Conservation (phyloP, 2,888 invertebrate species). For the Zaprionus bogoriensis region DNA sequence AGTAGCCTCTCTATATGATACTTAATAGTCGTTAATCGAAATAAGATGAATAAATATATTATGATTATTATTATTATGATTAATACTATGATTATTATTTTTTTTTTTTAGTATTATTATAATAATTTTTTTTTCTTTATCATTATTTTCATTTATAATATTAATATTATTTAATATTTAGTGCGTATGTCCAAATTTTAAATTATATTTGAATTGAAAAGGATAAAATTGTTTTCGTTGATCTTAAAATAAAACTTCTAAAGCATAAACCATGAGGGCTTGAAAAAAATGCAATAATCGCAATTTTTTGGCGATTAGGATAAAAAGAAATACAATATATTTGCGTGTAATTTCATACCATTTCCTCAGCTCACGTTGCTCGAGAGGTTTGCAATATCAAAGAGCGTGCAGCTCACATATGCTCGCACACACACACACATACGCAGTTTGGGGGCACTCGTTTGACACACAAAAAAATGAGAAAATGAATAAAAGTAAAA, state of each 20-base stretch:
- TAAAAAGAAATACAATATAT: constrained; percentile 7
- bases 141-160: no score
- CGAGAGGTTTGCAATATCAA: constrained; percentile 36
- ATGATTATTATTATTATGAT: no score
- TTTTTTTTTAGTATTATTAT: no score
- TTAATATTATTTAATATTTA: no score
- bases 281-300: background rate
- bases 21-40: no score
- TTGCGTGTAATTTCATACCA: constrained; percentile 13
- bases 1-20: no score
- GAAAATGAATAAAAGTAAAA: constrained; percentile 34
- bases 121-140: no score
- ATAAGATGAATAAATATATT: no score
- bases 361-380: background rate
- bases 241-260: background rate
- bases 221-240: background rate
- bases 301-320: background rate
- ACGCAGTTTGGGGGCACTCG: background rate
- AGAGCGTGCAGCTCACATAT: no score
- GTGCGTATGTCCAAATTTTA: no score
- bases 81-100: no score
- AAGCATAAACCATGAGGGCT: background rate
- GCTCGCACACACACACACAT: background rate
- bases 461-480: constrained; percentile 12
- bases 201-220: background rate